A percentile compares a stretch with the other conserved stretches of the same genome.
phyloP scores from a whole-genome alignment of 2,797 vertebrate genomes.

The Sitta carolinensis region DNA sequence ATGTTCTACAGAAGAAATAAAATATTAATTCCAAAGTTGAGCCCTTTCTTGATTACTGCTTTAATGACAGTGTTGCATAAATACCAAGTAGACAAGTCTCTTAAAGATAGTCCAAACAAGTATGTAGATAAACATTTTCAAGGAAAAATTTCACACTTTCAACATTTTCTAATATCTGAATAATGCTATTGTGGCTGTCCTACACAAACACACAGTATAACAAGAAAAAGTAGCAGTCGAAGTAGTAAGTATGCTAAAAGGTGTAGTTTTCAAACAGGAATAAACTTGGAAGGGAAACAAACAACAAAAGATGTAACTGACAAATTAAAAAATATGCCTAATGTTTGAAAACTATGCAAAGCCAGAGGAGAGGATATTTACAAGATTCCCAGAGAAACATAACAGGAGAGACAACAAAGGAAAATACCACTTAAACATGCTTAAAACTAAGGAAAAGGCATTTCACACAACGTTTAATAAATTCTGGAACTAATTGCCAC shows the following conservation, averaged over 20 bases:
- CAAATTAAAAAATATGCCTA: not conserved
- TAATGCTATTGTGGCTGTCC: not conserved
- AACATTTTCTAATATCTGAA: not conserved
- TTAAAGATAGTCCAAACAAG: not conserved
- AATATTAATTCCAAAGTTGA: constrained; percentile 57
- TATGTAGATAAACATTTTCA: not conserved
- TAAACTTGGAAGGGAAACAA: not conserved
- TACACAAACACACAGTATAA: not conserved
- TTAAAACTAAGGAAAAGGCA: not conserved
- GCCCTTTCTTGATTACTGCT: constrained; percentile 54
- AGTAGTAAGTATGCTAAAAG: not conserved
- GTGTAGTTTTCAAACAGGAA: not conserved
- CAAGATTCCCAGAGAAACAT: not conserved
- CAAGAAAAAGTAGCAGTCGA: not conserved
- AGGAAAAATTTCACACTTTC: not conserved
- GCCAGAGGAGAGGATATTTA: not conserved
- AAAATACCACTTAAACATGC: not conserved
- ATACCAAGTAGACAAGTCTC: not conserved
- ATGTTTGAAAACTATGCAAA: not conserved
- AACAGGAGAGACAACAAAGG: not conserved
- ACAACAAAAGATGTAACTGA: not conserved
- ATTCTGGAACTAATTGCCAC: not conserved
- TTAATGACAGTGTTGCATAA: constrained; percentile 34
- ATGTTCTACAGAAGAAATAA: constrained; percentile 45
- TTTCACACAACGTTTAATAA: not conserved